Conservation (phyloP, 2,888 invertebrate species). For the Gryllus longicercus region DNA sequence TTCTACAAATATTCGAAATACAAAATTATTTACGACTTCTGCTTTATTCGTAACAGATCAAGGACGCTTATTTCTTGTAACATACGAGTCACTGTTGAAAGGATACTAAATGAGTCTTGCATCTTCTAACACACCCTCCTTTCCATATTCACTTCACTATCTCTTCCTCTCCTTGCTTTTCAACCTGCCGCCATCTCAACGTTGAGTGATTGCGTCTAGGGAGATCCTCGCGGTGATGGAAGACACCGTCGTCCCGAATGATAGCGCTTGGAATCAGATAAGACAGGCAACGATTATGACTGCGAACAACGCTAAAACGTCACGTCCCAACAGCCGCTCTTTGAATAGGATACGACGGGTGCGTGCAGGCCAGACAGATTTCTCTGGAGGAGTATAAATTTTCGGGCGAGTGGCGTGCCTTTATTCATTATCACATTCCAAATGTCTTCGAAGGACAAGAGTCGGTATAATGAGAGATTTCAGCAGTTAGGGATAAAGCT, state of each 20-base stretch:
- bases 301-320: constrained; percentile 17
- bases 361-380: not conserved
- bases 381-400: not conserved
- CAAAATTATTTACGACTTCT: too few relatives aligned
- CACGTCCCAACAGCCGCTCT: not conserved
- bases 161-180: not conserved
- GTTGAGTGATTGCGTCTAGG: not conserved
- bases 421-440: too few relatives aligned
- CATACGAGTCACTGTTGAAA: too few relatives aligned
- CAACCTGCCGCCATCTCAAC: not conserved
- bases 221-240: not conserved
- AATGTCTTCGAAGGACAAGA: too few relatives aligned
- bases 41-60: too few relatives aligned
- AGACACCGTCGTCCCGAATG: not conserved
- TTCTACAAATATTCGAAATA: too few relatives aligned
- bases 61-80: too few relatives aligned
- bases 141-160: not conserved
- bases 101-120: too few relatives aligned
- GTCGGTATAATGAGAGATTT: too few relatives aligned
- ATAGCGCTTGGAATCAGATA: not conserved
- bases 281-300: constrained; percentile 1
- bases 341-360: not conserved
- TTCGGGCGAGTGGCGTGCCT: too few relatives aligned
- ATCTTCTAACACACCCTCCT: too few relatives aligned
- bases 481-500: too few relatives aligned